These are phyloP conservation scores for Spatulosminthurus flaviceps DNA, from an alignment of 2,888 invertebrate species.

Conservation along the genomic window DNA sequence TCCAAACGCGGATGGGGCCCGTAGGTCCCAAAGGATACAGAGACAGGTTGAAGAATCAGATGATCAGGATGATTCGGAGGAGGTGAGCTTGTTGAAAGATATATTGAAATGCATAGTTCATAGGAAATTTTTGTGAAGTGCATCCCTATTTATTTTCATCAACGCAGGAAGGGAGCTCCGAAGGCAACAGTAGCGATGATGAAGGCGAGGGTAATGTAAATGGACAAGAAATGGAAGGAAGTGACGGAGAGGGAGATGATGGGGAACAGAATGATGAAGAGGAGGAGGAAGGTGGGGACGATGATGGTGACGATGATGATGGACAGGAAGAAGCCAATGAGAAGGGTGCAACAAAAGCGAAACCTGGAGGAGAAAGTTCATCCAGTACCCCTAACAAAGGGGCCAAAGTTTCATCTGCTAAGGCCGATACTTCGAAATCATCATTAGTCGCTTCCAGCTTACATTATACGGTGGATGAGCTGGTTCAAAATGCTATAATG, in stretches of 20 bases:
- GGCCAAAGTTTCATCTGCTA: background rate
- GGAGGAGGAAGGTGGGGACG: background rate
- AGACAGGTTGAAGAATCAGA: background rate
- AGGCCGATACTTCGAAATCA: background rate
- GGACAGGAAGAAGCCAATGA: background rate
- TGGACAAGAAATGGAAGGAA: background rate
- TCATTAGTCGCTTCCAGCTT: background rate
- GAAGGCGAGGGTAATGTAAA: too few relatives aligned
- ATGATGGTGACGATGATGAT: background rate
- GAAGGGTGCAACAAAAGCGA: background rate
- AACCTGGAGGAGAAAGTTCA: background rate
- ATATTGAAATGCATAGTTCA: too few relatives aligned
- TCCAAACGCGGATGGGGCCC: background rate
- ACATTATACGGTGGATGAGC: constrained; percentile 50
- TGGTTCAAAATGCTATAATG: constrained; percentile 57
- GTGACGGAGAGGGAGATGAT: background rate
- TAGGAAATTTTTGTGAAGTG: too few relatives aligned
- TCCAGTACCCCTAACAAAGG: background rate
- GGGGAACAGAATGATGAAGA: background rate
- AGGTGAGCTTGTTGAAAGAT: background rate
- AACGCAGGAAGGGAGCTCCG: background rate
- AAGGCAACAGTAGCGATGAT: background rate
- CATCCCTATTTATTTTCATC: too few relatives aligned
- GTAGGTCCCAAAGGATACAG: constrained; percentile 5
- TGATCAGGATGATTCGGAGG: background rate